Percentiles rank a stretch among this genome's conserved stretches.
Evolutionary conservation across 2,888 invertebrate species (phyloP).

Genomic region (Nineta flava): DNA sequence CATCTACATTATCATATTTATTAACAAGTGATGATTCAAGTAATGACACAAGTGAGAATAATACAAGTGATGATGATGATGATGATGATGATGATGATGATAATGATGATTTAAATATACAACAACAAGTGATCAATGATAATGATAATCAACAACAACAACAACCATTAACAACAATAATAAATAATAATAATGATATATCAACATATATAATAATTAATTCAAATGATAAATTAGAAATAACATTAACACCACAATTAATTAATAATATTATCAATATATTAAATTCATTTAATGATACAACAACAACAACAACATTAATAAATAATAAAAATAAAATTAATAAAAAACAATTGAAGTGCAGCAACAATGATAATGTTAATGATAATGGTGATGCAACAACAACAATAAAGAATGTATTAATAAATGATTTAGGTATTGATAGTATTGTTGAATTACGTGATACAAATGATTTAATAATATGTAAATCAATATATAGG

Average conservation of each 20-base stretch:
- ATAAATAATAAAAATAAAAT: neutral
- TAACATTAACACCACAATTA: constrained; percentile 50
- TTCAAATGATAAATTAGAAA: constrained; percentile 45
- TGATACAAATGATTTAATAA: constrained; percentile 5
- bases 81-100: constrained; percentile 34
- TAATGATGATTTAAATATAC: constrained; percentile 21
- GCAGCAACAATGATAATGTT: neutral
- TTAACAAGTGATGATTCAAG: constrained; percentile 44
- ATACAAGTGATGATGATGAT: constrained; percentile 32
- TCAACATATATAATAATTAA: constrained; percentile 55
- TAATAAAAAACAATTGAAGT: neutral
- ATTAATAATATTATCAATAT: constrained; percentile 25
- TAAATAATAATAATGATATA: constrained; percentile 14
- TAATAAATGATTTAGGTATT: constrained; percentile 1
- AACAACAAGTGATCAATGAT: neutral
- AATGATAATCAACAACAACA: neutral
- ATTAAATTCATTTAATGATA: neutral
- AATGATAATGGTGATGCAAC: neutral
- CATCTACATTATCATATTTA: constrained; percentile 56
- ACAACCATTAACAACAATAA: neutral
- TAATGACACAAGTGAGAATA: neutral
- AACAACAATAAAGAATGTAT: neutral
- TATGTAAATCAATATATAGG: neutral
- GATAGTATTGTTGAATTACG: constrained; percentile 2
- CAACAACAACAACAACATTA: neutral